phyloP scores from a whole-genome alignment of 2,113 vertebrate species.

The Hyla sarda region DNA sequence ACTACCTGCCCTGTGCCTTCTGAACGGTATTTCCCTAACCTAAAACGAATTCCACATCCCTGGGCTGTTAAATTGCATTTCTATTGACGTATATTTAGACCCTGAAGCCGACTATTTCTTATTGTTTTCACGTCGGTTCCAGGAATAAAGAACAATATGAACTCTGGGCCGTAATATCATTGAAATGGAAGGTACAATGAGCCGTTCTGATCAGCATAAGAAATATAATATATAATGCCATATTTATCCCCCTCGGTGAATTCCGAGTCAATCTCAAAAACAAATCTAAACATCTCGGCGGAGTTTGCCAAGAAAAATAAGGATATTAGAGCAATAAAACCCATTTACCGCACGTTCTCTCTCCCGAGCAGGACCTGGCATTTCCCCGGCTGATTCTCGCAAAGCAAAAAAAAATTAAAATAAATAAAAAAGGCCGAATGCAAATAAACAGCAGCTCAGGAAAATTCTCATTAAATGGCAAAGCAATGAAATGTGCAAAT shows the following conservation, averaged over 20 bases:
- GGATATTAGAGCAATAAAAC: constrained; percentile 36
- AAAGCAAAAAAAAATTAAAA: background rate
- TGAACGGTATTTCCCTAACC: background rate
- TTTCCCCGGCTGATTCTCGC: background rate
- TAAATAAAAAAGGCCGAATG: background rate
- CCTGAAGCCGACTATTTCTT: background rate
- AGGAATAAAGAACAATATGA: background rate
- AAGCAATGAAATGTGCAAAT: constrained; percentile 41
- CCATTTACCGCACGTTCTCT: background rate
- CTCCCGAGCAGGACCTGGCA: background rate
- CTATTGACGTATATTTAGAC: background rate
- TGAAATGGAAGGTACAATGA: background rate
- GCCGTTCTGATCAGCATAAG: background rate
- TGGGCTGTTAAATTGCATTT: background rate
- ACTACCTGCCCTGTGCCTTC: background rate
- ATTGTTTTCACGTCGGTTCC: background rate
- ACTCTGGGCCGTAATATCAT: background rate
- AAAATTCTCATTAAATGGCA: constrained; percentile 20
- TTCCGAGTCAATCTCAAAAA: constrained; percentile 21
- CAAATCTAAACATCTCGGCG: constrained; percentile 13
- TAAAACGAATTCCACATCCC: background rate
- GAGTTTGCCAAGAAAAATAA: constrained; percentile 20
- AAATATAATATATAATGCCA: background rate
- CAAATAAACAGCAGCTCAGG: constrained; percentile 32
- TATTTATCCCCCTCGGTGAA: constrained; percentile 25